A percentile compares a stretch with the other conserved stretches of the same genome.
phyloP scores from a whole-genome alignment of 2,113 vertebrate genomes.

The Falco punctatus region DNA sequence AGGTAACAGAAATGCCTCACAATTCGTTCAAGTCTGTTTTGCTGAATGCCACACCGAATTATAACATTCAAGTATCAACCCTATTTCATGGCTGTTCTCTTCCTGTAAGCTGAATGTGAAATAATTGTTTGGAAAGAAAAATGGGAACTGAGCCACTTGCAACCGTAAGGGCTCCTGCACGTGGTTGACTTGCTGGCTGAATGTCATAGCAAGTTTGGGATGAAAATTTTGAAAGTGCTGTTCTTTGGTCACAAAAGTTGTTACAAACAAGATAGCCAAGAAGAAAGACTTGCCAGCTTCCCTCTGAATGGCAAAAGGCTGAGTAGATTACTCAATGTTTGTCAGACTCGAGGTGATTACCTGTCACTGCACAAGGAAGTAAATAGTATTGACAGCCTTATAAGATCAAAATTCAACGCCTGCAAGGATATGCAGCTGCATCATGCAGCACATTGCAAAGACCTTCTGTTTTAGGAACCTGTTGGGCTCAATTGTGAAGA shows the following conservation, averaged over 20 bases:
- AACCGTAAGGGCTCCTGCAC: background rate
- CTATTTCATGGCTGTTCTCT: background rate
- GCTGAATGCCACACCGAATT: background rate
- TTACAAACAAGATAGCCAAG: slow-evolving; percentile 31
- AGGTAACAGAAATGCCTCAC: background rate
- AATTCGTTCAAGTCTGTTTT: background rate
- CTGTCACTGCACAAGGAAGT: slow-evolving; percentile 25
- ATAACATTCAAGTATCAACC: background rate
- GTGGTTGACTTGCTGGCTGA: background rate
- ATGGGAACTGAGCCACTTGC: background rate
- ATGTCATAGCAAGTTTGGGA: background rate
- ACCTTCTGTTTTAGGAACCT: background rate
- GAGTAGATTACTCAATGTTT: slow-evolving; percentile 50
- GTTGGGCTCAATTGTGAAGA: background rate
- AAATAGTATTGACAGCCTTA: slow-evolving; percentile 48
- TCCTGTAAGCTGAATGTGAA: background rate
- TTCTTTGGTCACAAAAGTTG: slow-evolving; percentile 20
- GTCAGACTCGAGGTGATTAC: slow-evolving; percentile 44
- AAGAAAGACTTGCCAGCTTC: slow-evolving; percentile 36
- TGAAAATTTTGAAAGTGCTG: slow-evolving; percentile 13
- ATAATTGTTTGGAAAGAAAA: background rate
- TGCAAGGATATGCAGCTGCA: background rate
- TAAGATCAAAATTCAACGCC: slow-evolving; percentile 23
- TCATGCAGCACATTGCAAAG: background rate
- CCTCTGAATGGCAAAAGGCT: slow-evolving; percentile 35